A percentile compares a stretch with the other conserved stretches of the same genome.
Evolutionary conservation across 2,113 vertebrate genomes (phyloP).

Genomic region (Uropsilus gracilis): DNA sequence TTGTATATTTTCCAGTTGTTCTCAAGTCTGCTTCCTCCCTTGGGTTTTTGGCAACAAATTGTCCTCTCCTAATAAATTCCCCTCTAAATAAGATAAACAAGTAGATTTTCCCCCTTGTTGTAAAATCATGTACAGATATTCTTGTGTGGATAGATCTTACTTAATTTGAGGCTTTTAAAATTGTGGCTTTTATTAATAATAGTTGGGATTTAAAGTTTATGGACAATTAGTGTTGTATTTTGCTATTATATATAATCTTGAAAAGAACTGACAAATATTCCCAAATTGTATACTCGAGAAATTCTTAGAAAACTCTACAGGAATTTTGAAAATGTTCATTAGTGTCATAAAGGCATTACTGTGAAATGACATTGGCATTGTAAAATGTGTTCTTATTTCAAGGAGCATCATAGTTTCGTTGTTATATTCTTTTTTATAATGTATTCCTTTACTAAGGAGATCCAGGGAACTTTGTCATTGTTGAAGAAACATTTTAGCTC

Average conservation of each 20-base stretch:
- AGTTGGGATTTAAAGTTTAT: background rate
- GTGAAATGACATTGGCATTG: constrained; percentile 5
- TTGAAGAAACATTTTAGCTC: constrained; percentile 11
- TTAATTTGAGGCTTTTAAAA: background rate
- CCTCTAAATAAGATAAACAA: background rate
- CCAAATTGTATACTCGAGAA: background rate
- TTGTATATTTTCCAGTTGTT: background rate
- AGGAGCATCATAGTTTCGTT: background rate
- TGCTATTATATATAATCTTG: background rate
- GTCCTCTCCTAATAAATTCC: background rate
- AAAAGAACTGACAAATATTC: background rate
- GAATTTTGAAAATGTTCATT: background rate
- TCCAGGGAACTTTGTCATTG: constrained; percentile 21
- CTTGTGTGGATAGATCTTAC: background rate
- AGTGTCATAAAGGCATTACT: background rate
- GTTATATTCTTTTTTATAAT: background rate
- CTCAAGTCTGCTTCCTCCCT: background rate
- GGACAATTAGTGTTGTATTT: background rate
- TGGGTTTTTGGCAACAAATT: background rate
- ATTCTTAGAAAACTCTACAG: background rate
- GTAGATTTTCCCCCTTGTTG: background rate
- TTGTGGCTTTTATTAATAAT: background rate
- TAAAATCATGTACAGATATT: constrained; percentile 31
- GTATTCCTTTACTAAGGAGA: too few relatives aligned
- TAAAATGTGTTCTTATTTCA: constrained; percentile 19